Evolutionary conservation across 2,888 invertebrate genomes (phyloP), one percentile per base, ranked within the genome.

Genomic region (Neuroscelio doddi): DNA sequence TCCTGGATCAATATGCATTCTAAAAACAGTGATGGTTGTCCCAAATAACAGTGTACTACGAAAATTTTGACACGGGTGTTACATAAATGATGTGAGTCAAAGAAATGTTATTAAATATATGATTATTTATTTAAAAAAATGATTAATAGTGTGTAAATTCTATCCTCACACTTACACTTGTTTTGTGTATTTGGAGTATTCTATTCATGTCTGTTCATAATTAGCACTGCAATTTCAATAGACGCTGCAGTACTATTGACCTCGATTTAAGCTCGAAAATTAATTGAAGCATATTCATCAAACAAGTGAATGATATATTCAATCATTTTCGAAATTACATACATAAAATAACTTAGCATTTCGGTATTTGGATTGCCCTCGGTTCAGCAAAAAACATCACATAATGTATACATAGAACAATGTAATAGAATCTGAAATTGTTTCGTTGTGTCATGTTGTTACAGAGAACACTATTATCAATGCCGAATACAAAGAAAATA

Each of bases 261-360:
- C 62, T 51, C 45, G 46, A 55, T 62, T 55, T 51, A 38, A 50
- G 27, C 34, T 4, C 29, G 55, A 36, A 45, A 62, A 55, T 56
- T 55, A 55, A 55, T 62, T 55, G 41, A 44, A 55, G 50, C 38
- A 44, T 47, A 50, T 55, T 14, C 10, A 36, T 36, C 36, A 14
- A 36, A 10, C 44, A 12, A 53, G 42, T 29, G 51, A 59, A 52
- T 3, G 32, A 8, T 3, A 5, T 2, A 21, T 21, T 5, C 21
- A 21, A 21, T n/a, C 21, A 3, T 21, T 21, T 21, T 21, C 21
- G 21, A 21, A 21, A 3, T 21, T 21, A 5, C 21, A 2, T 21
- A 21, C 21, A 3, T n/a, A n/a, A 26, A 26, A 26, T 4, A 4
- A 26, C 26, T 4, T 7, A 8, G 8, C 26, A 7, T 26, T 26